Evolutionary conservation across 2,888 invertebrate genomes (phyloP), one percentile per base, ranked within the genome.

Genomic region (Drosophila atripex): DNA sequence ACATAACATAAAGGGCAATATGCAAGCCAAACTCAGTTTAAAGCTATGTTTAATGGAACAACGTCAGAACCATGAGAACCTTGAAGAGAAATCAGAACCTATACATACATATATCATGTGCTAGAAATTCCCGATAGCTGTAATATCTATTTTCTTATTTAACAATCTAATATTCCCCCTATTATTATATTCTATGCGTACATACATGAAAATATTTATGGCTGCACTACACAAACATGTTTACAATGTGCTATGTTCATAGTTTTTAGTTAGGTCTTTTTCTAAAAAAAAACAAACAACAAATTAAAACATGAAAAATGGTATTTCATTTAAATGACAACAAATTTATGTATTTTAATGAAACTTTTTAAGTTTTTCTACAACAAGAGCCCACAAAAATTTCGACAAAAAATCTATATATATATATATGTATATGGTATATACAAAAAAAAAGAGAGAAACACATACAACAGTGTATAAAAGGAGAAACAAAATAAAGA

Each of bases 21-120:
- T 86, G 88, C 88, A 83, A 75, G 86, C 87, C 80, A 80, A 88
- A 86, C 88, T 83, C 75, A 83, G 87, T 80, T 86, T 76, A 83
- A 71, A 52, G 60, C 35, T 49, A 57, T 51, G 30, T 54, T 63
- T 60, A 60, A 60, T 39, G 63, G 32, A 59, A 52, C 39, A 14
- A 54, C 45, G 45, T 23, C 53, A 28, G 65, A 50, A 43, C 45
- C 65, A 63, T 39, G 28, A 51, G 21, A 50, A 35, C 51, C 53
- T n/a, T n/a, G n/a, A n/a, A n/a, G 3, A 72, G 18, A 18, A 18
- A 18, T 18, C 18, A 18, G 18, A 18, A 2, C 18, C 18, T 18
- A 18, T 18, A 18, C 18, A 18, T 65, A 53, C 50, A 61, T 65
- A 59, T 52, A 53, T 66, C 54, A 60, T 68, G 72, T 71, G 60